phyloP scores from a whole-genome alignment of 2,888 invertebrate genomes.

The Aromia moschata region DNA sequence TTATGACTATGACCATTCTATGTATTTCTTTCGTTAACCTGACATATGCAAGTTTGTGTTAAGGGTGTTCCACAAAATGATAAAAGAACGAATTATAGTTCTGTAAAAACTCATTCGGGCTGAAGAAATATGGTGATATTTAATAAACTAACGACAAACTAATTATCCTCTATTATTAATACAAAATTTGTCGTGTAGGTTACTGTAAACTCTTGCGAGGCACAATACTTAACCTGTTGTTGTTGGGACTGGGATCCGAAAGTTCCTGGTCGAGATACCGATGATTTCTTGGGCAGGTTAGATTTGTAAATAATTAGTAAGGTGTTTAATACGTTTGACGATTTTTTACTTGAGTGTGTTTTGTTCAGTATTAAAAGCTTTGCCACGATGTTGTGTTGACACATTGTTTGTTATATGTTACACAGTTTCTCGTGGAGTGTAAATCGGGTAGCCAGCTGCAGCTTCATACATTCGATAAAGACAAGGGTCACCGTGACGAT shows the following conservation, averaged over 20 bases:
- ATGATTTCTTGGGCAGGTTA: constrained; percentile 87
- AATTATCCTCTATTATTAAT: too few relatives aligned
- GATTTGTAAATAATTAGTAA: constrained; percentile 22
- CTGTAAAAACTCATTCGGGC: too few relatives aligned
- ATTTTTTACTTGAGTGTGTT: constrained; percentile 10
- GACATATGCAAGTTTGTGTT: too few relatives aligned
- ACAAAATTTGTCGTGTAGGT: too few relatives aligned
- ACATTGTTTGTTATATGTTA: constrained; percentile 35
- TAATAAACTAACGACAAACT: too few relatives aligned
- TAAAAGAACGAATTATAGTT: too few relatives aligned
- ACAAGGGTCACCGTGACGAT: constrained; percentile 92
- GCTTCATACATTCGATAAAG: constrained; percentile 88
- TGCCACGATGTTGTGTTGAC: constrained; percentile 27
- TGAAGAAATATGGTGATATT: too few relatives aligned
- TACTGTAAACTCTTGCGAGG: constrained; percentile 73
- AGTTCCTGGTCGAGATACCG: constrained; percentile 78
- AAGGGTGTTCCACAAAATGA: too few relatives aligned
- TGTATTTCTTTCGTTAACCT: too few relatives aligned
- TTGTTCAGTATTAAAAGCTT: constrained; percentile 17
- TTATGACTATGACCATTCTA: too few relatives aligned
- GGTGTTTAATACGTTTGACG: not conserved
- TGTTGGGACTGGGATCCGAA: constrained; percentile 88
- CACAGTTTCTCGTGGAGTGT: constrained; percentile 71
- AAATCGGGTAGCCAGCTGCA: constrained; percentile 66
- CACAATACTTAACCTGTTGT: constrained; percentile 78